Conservation (phyloP, 2,888 invertebrate species). For the Mythimna albipuncta region DNA sequence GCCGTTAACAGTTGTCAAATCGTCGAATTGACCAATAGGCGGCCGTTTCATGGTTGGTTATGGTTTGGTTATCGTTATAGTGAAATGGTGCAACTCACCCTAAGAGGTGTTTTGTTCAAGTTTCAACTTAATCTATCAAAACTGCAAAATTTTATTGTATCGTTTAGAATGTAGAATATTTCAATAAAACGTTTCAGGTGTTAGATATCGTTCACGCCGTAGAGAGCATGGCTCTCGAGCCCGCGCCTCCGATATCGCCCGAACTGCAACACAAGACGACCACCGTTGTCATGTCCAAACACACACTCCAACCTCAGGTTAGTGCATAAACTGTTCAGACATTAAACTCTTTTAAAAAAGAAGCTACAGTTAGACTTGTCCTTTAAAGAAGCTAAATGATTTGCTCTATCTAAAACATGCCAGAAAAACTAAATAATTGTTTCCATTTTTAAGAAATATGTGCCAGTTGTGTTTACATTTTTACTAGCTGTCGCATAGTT, state of each 20-base stretch:
- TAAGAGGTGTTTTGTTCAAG: neutral
- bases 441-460: slow-evolving; percentile 17
- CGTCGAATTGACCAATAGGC: too few relatives aligned
- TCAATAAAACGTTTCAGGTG: slow-evolving; percentile 88
- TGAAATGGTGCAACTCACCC: too few relatives aligned
- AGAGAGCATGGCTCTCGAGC: slow-evolving; percentile 94
- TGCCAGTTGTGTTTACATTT: neutral
- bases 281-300: slow-evolving; percentile 98
- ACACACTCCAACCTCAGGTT: slow-evolving; percentile 95
- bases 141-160: neutral
- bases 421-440: neutral
- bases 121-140: neutral
- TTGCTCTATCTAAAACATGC: slow-evolving; percentile 6
- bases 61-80: too few relatives aligned
- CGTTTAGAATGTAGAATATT: neutral
- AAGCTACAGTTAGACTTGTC: slow-evolving; percentile 17
- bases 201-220: slow-evolving; percentile 97
- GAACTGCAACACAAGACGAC: slow-evolving; percentile 95
- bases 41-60: too few relatives aligned
- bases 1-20: too few relatives aligned
- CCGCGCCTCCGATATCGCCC: slow-evolving; percentile 94
- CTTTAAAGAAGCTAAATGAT: neutral
- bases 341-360: neutral
- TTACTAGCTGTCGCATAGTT: slow-evolving; percentile 6
- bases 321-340: slow-evolving; percentile 57